These are phyloP conservation scores for Eclectus roratus DNA, from an alignment of 2,113 vertebrate genomes.

Conservation along the genomic window DNA sequence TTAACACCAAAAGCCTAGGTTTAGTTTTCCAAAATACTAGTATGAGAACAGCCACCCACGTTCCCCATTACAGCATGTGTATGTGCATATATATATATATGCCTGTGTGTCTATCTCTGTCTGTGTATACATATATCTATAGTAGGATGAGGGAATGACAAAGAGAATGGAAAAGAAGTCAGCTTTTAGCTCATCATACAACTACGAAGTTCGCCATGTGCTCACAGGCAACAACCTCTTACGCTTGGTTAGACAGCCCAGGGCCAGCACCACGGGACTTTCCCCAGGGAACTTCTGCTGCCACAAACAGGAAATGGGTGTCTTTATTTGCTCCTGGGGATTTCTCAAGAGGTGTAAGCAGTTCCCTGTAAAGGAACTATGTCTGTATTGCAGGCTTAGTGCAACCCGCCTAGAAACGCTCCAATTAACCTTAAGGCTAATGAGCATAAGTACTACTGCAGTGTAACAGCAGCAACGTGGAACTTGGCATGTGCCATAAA, in stretches of 20 bases:
- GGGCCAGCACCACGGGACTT: not conserved
- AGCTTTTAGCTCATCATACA: not conserved
- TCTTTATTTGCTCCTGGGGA: not conserved
- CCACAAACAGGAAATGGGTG: not conserved
- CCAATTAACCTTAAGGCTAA: not conserved
- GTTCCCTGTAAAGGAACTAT: not conserved
- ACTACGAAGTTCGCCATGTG: not conserved
- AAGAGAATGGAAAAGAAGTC: not conserved
- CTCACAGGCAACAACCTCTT: not conserved
- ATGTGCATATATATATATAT: not conserved
- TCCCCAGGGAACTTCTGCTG: not conserved
- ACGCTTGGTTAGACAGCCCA: not conserved
- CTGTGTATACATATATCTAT: not conserved
- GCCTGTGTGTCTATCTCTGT: not conserved
- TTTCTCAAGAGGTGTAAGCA: not conserved
- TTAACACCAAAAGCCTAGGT: constrained; percentile 27
- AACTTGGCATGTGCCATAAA: not conserved
- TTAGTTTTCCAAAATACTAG: constrained; percentile 16
- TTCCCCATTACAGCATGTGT: not conserved
- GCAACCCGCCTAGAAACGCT: not conserved
- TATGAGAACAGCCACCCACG: not conserved
- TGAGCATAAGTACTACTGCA: not conserved
- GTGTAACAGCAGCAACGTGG: not conserved
- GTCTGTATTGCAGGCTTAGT: not conserved
- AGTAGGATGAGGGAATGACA: not conserved